Evolutionary conservation across 2,797 vertebrate species (phyloP).

Genomic region (Forpus xanthops): DNA sequence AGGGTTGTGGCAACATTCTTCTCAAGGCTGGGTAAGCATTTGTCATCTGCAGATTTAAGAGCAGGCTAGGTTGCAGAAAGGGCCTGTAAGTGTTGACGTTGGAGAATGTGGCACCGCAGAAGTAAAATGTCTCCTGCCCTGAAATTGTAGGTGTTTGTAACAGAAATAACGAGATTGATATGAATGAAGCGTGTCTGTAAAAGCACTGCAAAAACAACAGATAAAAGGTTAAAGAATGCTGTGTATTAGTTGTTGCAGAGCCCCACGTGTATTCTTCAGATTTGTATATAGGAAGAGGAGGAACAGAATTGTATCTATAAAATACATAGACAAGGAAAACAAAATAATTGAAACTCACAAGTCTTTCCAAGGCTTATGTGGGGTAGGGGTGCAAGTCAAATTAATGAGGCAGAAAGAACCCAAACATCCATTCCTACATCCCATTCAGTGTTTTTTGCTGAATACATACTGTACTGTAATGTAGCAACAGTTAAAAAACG

Average conservation of each 20-base stretch:
- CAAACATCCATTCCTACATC: not conserved
- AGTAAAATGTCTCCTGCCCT: not conserved
- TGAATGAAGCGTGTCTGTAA: not conserved
- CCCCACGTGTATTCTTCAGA: rapidly evolving
- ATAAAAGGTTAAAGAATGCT: not conserved
- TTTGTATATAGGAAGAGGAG: not conserved
- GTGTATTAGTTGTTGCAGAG: not conserved
- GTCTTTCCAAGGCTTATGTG: not conserved
- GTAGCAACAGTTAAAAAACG: not conserved
- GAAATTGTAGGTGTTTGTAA: not conserved
- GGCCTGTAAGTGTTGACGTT: too few relatives aligned
- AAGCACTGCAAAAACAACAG: not conserved
- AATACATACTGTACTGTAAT: not conserved
- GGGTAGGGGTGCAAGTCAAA: rapidly evolving
- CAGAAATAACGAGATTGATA: rapidly evolving
- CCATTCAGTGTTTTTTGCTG: not conserved
- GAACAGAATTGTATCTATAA: not conserved
- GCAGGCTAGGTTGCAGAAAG: too few relatives aligned
- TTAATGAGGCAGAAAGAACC: not conserved
- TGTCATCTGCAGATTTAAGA: not conserved
- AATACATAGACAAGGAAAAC: not conserved
- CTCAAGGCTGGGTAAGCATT: rapidly evolving
- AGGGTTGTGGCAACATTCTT: not conserved
- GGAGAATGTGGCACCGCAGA: rapidly evolving
- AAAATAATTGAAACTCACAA: not conserved